phyloP scores from a whole-genome alignment of 2,888 invertebrate genomes.

The Ellobium chinense region DNA sequence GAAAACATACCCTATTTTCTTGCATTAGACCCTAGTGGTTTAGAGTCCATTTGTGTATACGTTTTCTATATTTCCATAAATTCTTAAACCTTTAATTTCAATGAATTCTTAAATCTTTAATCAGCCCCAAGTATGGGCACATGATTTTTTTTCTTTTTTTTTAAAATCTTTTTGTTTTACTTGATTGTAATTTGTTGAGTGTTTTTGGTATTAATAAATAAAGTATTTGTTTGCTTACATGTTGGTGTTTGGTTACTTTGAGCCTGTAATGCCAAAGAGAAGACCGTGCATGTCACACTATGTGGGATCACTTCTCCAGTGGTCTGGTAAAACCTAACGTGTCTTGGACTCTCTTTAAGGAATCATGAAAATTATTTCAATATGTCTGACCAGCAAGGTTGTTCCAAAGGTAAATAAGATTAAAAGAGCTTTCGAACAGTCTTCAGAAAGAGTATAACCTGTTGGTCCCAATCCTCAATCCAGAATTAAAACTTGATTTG shows the following conservation, averaged over 20 bases:
- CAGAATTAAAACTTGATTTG: no score
- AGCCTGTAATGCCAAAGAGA: no score
- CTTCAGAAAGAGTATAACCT: no score
- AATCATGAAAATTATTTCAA: no score
- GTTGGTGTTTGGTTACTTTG: neutral
- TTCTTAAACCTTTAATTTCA: slow-evolving; percentile 4
- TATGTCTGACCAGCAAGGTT: no score
- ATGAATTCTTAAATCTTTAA: slow-evolving; percentile 30
- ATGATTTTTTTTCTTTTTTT: slow-evolving; percentile 35
- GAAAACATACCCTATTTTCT: neutral
- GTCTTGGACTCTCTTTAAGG: no score
- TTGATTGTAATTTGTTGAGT: slow-evolving; percentile 45
- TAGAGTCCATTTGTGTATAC: neutral
- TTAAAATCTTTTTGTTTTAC: slow-evolving; percentile 17
- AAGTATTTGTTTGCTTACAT: slow-evolving; percentile 44
- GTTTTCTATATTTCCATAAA: slow-evolving; percentile 14
- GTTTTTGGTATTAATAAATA: slow-evolving; percentile 45
- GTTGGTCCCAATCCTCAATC: no score
- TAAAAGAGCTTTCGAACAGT: no score
- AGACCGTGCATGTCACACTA: no score
- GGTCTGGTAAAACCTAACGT: no score
- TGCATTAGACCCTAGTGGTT: neutral
- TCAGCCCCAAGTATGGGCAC: slow-evolving; percentile 39
- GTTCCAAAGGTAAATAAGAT: no score
- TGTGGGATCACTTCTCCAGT: no score